Conservation (phyloP, 2,113 vertebrate genomes). For the Eretmochelys imbricata region DNA sequence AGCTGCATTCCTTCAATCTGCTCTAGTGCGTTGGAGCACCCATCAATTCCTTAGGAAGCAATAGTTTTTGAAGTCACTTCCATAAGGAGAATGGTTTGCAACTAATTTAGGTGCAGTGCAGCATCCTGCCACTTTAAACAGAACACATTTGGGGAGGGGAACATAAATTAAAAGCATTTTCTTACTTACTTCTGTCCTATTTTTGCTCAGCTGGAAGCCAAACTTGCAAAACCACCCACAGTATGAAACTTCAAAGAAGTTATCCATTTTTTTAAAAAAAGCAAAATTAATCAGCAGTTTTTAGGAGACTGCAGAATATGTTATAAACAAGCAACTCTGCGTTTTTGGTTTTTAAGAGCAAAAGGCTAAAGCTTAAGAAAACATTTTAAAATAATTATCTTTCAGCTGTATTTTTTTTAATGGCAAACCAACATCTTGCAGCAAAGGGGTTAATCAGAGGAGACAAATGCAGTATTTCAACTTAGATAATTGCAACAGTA, state of each 20-base stretch:
- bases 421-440: conserved; percentile 36
- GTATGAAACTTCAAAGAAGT: conserved; percentile 63
- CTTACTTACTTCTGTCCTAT: conserved; percentile 55
- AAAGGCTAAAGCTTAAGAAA: conserved; percentile 22
- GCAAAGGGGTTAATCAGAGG: conserved; percentile 31
- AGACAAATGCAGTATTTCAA: conserved; percentile 41
- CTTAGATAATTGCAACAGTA: conserved; percentile 51
- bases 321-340: conserved; percentile 9
- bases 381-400: conserved; percentile 38
- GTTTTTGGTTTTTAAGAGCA: conserved; percentile 28
- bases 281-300: conserved; percentile 48
- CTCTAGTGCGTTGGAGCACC: neutral
- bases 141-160: conserved; percentile 13
- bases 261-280: conserved; percentile 1
- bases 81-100: conserved; percentile 30
- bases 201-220: conserved; percentile 53
- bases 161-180: neutral
- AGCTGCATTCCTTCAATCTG: conserved; percentile 23
- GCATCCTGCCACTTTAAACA: conserved; percentile 60
- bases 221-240: conserved; percentile 28
- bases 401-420: conserved; percentile 39
- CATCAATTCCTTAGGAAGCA: neutral
- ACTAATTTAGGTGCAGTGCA: conserved; percentile 72
- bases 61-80: neutral
- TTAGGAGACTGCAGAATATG: conserved; percentile 34